Evolutionary conservation across 2,113 vertebrate species (phyloP).

Genomic region (mouse (Mus musculus)): GRCm39 chr3:120975001-120975500

Average conservation of each 20-base stretch:
- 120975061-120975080: background rate
- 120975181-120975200: background rate
- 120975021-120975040: background rate
- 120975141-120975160: background rate
- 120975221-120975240: background rate
- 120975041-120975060: background rate
- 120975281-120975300: background rate
- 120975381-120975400: conserved; percentile 38
- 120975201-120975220: background rate
- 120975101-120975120: too few species aligned
- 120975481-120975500: conserved; percentile 49
- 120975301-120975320: background rate
- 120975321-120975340: background rate
- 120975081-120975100: background rate
- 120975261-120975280: background rate
- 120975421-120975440: background rate
- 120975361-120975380: background rate
- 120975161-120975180: background rate
- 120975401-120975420: background rate
- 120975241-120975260: background rate
- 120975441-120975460: background rate
- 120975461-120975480: background rate
- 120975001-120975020: background rate
- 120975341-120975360: background rate
- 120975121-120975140: background rate